Evolutionary conservation across 2,888 invertebrate genomes (phyloP), one percentile per base, ranked within the genome.

Genomic region (Diloba caeruleocephala): DNA sequence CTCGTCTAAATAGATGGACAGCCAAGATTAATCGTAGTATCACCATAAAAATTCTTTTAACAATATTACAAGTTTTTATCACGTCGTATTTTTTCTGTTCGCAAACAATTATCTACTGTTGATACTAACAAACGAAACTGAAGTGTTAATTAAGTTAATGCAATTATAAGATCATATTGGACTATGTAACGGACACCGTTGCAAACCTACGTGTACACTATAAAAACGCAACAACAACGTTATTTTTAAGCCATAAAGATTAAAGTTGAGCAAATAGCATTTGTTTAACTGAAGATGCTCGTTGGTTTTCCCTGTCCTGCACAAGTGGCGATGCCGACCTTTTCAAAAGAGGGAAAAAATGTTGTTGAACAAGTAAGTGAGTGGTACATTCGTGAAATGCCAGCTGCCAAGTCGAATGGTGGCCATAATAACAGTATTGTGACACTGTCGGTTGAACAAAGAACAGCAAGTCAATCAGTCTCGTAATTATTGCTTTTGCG

Each of bases 61-160:
- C 60, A 44, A 50, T 42, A 25, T 68, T 50, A 69, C 68, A 59
- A 45, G 43, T 73, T 71, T 71, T 68, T 71, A 62, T 44, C 52
- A 38, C 46, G 36, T 29, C 31, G 6, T 23, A 23, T 33, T 51
- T 41, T 57, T 58, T 68, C 51, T 60, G 48, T 46, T 50, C 17
- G 39, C 44, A 70, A 76, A 79, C 78, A 78, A 83, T 80, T 84
- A 81, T 73, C 78, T 61, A 56, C 63, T 71, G 70, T 72, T 76
- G 75, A 79, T 80, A 79, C 70, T 64, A 71, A 72, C 77, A 78
- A 77, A 82, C 76, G 51, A 77, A 81, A 79, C 72, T 67, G 54
- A 80, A 78, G 84, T 83, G 82, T 81, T 85, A 85, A 87, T 85
- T 83, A 82, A 78, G 77, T 82, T 85, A 87, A 80, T 80, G 78